A percentile compares a stretch with the other conserved stretches of the same genome.
Evolutionary conservation across 1,140 invertebrate species (phyloP).

Genomic region (Trichonephila inaurata): DNA sequence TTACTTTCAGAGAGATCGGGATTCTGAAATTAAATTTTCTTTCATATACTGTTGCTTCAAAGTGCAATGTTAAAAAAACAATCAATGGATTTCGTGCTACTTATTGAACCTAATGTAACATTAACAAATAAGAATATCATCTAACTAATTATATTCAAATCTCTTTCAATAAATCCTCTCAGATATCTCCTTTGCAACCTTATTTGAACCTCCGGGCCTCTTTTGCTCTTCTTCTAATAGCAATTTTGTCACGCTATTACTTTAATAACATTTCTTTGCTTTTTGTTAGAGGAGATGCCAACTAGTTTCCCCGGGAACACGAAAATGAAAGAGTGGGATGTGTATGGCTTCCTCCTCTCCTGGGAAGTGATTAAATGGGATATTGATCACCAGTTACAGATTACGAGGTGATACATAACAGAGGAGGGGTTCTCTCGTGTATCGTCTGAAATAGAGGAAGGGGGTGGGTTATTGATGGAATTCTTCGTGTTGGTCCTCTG

Average conservation of each 20-base stretch:
- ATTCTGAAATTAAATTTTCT: no score
- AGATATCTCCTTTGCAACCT: no score
- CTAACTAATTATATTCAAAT: no score
- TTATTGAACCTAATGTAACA: no score
- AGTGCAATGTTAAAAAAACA: no score
- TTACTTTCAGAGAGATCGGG: no score
- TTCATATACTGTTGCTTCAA: no score
- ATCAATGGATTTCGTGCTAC: no score
- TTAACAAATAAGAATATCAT: no score
- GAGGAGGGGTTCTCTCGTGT: background rate
- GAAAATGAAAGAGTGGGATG: background rate
- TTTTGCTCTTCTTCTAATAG: background rate
- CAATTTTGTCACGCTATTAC: background rate
- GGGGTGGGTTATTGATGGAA: background rate
- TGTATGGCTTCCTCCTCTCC: background rate
- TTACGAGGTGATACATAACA: background rate
- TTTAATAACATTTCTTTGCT: background rate
- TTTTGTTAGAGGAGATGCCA: background rate
- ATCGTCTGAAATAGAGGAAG: background rate
- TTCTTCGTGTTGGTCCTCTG: background rate
- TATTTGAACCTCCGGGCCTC: background rate
- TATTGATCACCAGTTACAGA: constrained; percentile 5
- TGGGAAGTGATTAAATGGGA: background rate
- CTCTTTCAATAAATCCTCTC: no score
- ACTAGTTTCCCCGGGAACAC: no score